Conservation (phyloP, 2,888 invertebrate species). For the Cephonodes hylas region DNA sequence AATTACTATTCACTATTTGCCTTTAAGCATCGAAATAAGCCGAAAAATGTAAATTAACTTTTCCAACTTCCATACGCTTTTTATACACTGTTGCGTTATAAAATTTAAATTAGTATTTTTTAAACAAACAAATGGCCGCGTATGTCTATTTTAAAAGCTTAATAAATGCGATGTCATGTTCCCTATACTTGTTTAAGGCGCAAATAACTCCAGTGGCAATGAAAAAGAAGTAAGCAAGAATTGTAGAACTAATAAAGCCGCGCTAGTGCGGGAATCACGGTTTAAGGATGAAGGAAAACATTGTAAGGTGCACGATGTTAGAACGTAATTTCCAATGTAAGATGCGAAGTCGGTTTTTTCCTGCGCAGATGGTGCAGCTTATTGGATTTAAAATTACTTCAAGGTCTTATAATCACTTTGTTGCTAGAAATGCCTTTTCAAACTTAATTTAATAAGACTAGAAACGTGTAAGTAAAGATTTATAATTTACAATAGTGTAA, state of each 20-base stretch:
- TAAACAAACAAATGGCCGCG: not conserved
- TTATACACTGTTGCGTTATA: not conserved
- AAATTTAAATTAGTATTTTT: not conserved
- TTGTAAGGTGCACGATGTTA: constrained; percentile 9
- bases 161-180: not conserved
- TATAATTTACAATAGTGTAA: too few species aligned
- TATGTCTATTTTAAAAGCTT: not conserved
- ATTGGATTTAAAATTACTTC: not conserved
- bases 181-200: not conserved
- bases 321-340: constrained; percentile 8
- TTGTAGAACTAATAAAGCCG: constrained; percentile 3
- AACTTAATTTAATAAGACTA: too few species aligned
- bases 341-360: constrained; percentile 1
- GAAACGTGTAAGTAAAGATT: too few species aligned
- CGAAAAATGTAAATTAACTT: constrained; percentile 24
- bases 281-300: constrained; percentile 8
- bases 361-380: not conserved
- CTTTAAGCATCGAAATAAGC: constrained; percentile 18
- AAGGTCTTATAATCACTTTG: not conserved
- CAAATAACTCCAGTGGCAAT: constrained; percentile 6
- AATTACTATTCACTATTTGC: constrained; percentile 13
- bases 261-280: constrained; percentile 3
- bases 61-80: not conserved
- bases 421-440: not conserved
- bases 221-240: constrained; percentile 5